Conservation (phyloP, 2,797 vertebrate genomes). For the Sibirionetta formosa region DNA sequence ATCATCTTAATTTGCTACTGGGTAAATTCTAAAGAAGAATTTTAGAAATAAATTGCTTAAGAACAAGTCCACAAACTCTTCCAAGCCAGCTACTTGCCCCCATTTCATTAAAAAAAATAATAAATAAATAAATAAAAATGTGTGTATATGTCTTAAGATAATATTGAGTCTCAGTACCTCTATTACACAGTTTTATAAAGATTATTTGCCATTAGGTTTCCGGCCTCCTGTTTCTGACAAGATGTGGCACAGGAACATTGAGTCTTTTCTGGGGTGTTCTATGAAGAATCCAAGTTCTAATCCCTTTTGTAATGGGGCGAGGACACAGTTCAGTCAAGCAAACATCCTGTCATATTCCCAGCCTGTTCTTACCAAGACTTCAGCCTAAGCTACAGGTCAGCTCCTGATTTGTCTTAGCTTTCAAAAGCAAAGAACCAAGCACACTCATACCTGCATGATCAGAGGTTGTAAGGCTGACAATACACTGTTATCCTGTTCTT, state of each 20-base stretch:
- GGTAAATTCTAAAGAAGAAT: no score
- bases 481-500: background rate
- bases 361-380: background rate
- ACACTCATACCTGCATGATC: background rate
- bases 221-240: background rate
- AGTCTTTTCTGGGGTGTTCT: background rate
- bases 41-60: background rate
- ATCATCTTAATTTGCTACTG: background rate
- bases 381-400: background rate
- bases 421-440: fast-evolving
- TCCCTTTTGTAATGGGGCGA: background rate
- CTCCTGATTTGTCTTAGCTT: background rate
- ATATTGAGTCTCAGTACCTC: background rate
- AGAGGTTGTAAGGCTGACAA: background rate
- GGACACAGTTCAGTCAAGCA: background rate
- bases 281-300: background rate
- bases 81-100: background rate
- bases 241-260: no score
- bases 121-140: no score
- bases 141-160: no score
- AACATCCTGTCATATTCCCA: no score
- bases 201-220: background rate
- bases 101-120: background rate
- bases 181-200: background rate
- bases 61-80: background rate